Percentiles rank a stretch among this genome's conserved stretches.
These are phyloP conservation scores for Orestias chungarensis DNA, from an alignment of 2,797 vertebrate genomes.

Conservation along the genomic window DNA sequence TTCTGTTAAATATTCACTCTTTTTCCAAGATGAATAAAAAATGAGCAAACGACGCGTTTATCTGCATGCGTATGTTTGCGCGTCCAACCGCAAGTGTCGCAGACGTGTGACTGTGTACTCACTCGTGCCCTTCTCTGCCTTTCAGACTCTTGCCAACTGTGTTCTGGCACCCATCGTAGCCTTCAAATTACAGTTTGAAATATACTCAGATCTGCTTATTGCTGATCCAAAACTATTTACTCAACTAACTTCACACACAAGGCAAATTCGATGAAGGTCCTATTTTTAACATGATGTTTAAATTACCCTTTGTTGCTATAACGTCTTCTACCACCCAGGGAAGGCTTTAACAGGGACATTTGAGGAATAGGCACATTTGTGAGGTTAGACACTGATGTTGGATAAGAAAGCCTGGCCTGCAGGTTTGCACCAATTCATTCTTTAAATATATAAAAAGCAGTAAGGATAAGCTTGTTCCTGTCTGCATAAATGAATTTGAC, in stretches of 20 bases:
- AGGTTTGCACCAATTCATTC: too few species aligned
- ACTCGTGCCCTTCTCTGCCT: neutral
- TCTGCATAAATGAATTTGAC: neutral
- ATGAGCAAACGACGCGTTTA: constrained; percentile 77
- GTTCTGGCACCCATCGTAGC: constrained; percentile 42
- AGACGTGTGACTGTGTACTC: neutral
- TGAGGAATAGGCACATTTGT: too few species aligned
- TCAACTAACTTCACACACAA: too few species aligned
- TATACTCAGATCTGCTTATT: constrained; percentile 10
- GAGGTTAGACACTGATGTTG: too few species aligned
- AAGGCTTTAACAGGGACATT: too few species aligned
- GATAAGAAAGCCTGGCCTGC: too few species aligned
- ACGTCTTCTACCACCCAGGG: too few species aligned
- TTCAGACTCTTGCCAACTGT: constrained; percentile 34
- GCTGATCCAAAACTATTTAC: too few species aligned
- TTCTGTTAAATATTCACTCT: constrained; percentile 81
- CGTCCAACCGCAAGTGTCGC: constrained; percentile 8
- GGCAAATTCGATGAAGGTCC: too few species aligned
- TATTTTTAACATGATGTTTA: too few species aligned
- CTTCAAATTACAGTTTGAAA: constrained; percentile 29
- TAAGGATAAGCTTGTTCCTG: constrained; percentile 12
- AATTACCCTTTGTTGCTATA: too few species aligned
- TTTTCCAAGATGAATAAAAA: constrained; percentile 84
- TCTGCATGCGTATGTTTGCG: constrained; percentile 24
- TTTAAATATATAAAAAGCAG: constrained; percentile 12